Evolutionary conservation across 2,888 invertebrate species (phyloP).

Genomic region (Torymus aiolomorphi): DNA sequence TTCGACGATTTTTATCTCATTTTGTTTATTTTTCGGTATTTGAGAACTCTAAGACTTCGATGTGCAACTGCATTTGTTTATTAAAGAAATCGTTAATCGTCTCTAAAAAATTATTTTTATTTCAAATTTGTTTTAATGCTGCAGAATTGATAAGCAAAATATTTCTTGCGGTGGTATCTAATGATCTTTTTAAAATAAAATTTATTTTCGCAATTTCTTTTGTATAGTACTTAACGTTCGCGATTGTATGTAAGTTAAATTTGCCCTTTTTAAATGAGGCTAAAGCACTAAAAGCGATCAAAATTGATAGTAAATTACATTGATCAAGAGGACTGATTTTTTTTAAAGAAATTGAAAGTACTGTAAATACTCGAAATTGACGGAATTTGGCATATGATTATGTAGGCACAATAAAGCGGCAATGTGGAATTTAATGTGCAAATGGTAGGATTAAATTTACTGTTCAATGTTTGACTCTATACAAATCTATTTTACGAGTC

Average conservation of each 20-base stretch:
- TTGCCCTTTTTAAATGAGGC: background rate
- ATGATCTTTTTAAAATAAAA: background rate
- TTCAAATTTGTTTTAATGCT: slow-evolving; percentile 7
- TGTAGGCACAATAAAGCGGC: slow-evolving; percentile 5
- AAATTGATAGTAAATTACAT: slow-evolving; percentile 24
- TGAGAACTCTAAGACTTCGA: slow-evolving; percentile 46
- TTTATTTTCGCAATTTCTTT: background rate
- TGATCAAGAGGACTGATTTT: slow-evolving; percentile 47
- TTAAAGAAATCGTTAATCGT: slow-evolving; percentile 13
- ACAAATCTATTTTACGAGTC: slow-evolving; percentile 42
- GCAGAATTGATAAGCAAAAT: background rate
- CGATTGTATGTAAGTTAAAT: slow-evolving; percentile 1
- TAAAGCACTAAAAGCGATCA: slow-evolving; percentile 11
- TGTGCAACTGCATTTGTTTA: slow-evolving; percentile 19
- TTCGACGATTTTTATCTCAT: slow-evolving; percentile 12
- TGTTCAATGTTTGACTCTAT: slow-evolving; percentile 41
- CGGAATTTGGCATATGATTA: slow-evolving; percentile 17
- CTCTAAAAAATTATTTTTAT: background rate
- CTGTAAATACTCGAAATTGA: slow-evolving; percentile 34
- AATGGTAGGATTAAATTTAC: slow-evolving; percentile 23
- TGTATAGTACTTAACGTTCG: slow-evolving; percentile 9
- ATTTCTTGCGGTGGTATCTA: background rate
- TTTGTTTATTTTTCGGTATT: slow-evolving; percentile 17
- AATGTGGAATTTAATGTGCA: slow-evolving; percentile 44
- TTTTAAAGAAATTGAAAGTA: slow-evolving; percentile 29